Percentiles rank a stretch among this genome's conserved stretches.
phyloP scores from a whole-genome alignment of 1,140 invertebrate genomes.

The Halictus rubicundus region DNA sequence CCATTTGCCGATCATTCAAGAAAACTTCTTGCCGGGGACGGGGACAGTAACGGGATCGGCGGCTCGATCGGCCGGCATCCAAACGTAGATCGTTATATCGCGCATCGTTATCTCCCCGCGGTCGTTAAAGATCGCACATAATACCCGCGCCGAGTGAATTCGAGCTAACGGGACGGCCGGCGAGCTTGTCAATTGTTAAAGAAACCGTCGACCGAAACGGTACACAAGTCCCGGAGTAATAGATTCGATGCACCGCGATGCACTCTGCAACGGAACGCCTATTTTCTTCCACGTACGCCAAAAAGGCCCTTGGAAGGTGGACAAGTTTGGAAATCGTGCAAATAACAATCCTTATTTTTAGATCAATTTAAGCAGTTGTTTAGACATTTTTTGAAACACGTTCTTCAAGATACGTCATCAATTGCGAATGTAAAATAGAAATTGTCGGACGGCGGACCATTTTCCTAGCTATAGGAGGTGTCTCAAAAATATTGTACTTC shows the following conservation, averaged over 20 bases:
- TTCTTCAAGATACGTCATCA: no score
- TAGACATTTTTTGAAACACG: no score
- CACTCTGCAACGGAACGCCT: not conserved
- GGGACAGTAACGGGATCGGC: slow-evolving; percentile 55
- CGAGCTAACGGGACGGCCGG: slow-evolving; percentile 57
- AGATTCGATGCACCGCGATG: slow-evolving; percentile 36
- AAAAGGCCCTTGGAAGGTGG: no score
- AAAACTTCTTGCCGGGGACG: slow-evolving; percentile 34
- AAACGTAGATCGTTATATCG: slow-evolving; percentile 71
- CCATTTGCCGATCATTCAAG: slow-evolving; percentile 29
- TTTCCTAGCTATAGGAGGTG: no score
- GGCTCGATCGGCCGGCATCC: slow-evolving; percentile 56
- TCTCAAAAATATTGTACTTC: no score
- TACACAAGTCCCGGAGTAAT: slow-evolving; percentile 39
- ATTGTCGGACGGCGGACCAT: no score
- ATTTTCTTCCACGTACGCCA: no score
- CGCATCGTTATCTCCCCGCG: slow-evolving; percentile 69
- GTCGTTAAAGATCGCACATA: slow-evolving; percentile 58
- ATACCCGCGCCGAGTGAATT: slow-evolving; percentile 51
- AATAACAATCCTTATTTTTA: no score
- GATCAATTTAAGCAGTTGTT: no score
- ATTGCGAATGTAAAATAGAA: no score
- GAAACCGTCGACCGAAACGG: slow-evolving; percentile 46
- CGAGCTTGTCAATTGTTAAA: slow-evolving; percentile 57
- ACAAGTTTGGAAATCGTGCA: no score